Base-by-base conservation (phyloP, 2,888 invertebrate species). In the Creontiades dilutus region DNA sequence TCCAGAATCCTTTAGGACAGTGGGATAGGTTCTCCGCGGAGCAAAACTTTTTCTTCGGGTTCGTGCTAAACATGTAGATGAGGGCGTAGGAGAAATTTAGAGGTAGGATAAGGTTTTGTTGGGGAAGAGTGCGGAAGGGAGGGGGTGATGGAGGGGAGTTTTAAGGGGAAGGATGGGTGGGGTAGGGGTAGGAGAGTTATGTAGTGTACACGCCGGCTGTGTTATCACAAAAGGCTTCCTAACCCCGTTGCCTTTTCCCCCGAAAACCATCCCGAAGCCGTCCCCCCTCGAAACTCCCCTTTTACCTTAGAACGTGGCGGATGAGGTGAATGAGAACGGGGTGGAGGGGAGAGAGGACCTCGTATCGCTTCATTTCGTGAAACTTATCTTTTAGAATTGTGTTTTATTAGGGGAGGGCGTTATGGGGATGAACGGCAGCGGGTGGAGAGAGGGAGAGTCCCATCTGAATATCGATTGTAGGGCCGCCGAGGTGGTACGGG, bases 41-140 rank as follows among this genome's bases (percentile, higher is more conserved):
- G 19, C 68, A 47, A 86, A 86, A 86, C 75, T 86, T 86, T 75
- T 75, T 27, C 68, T 68, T 68, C 68, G 78, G 88, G 48, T 88
- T 78, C 88, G 88, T 88, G 88, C 88, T 88, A 78, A 88, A 88
- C 88, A 88, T 88, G 88, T 88, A 88, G 88, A 88, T 88, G 88
- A 88, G 80, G 55, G 78, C 80, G 48, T 16, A 28, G 88, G 55
- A 16, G 78, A 78, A 88, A 88, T 88, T 88, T 88, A 88, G 88
- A 78, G 80, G 47, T 88, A 88, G 88, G 88, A 88, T 88, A 88
- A 88, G 88, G 88, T 61, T 88, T 23, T 28, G 37, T 37, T 4
- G 37, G 37, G 37, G 37, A 37, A 37, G 37, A 37, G 37, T 11
- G 68, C 23, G 84, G 55, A 12, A 84, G 27, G 68, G n/a, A 11